Evolutionary conservation across 2,113 vertebrate genomes (phyloP).

Genomic region (Leucoraja erinaceus): DNA sequence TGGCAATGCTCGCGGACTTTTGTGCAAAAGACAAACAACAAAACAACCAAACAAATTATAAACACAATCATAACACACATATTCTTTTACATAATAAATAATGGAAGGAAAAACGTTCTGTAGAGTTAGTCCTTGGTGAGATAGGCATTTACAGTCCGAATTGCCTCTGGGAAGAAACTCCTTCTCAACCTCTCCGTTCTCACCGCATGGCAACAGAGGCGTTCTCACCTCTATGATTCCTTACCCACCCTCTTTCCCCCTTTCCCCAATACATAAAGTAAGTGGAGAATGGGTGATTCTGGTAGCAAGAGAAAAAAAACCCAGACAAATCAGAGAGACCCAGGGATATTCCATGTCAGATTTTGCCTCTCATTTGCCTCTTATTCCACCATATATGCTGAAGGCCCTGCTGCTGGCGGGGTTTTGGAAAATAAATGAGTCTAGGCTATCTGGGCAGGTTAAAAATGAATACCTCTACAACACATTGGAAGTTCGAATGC

Average conservation of each 20-base stretch:
- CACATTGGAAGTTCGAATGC: neutral
- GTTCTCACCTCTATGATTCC: no score
- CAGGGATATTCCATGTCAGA: neutral
- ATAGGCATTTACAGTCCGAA: no score
- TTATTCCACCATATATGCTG: neutral
- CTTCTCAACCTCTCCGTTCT: no score
- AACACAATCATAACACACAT: no score
- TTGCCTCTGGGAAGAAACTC: no score
- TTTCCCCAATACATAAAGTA: neutral
- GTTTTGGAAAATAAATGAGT: neutral
- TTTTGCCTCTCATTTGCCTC: neutral
- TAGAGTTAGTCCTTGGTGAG: no score
- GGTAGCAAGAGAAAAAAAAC: neutral
- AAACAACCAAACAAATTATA: no score
- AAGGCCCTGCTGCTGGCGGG: neutral
- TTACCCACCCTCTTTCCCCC: neutral
- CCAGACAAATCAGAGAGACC: neutral
- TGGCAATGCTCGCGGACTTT: no score
- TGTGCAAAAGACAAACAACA: no score
- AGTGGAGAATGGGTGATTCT: neutral
- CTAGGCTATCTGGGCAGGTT: neutral
- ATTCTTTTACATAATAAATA: no score
- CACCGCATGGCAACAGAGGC: no score
- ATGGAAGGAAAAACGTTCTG: no score
- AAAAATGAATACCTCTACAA: neutral